A percentile compares a stretch with the other conserved stretches of the same genome.
Evolutionary conservation across 2,797 vertebrate genomes (phyloP).

Genomic region (Lacerta agilis): DNA sequence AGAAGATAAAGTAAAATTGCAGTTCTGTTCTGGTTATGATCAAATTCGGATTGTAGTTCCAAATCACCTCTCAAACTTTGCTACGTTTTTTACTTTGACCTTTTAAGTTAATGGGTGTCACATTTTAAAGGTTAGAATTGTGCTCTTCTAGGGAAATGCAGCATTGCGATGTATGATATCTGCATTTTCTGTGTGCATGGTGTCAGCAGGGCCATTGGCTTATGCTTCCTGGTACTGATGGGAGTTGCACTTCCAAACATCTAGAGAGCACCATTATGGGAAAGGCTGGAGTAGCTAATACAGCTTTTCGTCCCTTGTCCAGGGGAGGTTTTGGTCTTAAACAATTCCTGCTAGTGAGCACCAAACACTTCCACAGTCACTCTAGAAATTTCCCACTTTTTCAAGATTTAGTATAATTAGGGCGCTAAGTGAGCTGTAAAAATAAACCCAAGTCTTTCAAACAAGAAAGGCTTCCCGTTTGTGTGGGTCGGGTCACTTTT

Average conservation of each 20-base stretch:
- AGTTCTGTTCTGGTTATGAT: not conserved
- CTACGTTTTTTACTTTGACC: not conserved
- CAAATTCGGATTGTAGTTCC: not conserved
- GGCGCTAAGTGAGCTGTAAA: slow-evolving; percentile 52
- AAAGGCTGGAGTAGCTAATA: not conserved
- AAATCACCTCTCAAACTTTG: not conserved
- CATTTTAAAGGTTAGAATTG: slow-evolving; percentile 9
- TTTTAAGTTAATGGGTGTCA: not conserved
- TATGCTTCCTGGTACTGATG: too few species aligned
- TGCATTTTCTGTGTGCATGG: slow-evolving; percentile 26
- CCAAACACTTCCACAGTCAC: not conserved
- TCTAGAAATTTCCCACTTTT: slow-evolving; percentile 41
- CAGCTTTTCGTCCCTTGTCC: not conserved
- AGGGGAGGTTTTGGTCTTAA: slow-evolving; percentile 8
- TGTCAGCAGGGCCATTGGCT: not conserved
- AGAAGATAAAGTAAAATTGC: not conserved
- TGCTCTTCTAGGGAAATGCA: slow-evolving; percentile 43
- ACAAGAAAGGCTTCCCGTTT: slow-evolving; percentile 40
- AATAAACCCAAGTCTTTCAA: slow-evolving; percentile 15
- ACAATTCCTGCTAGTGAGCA: slow-evolving; percentile 1
- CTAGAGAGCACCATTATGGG: too few species aligned
- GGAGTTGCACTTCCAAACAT: too few species aligned
- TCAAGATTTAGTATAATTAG: slow-evolving; percentile 54
- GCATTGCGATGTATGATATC: slow-evolving; percentile 19
- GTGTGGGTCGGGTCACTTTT: slow-evolving; percentile 40